Base-by-base conservation (phyloP, 2,888 invertebrate genomes). In the Tetanocera ferruginea region DNA sequence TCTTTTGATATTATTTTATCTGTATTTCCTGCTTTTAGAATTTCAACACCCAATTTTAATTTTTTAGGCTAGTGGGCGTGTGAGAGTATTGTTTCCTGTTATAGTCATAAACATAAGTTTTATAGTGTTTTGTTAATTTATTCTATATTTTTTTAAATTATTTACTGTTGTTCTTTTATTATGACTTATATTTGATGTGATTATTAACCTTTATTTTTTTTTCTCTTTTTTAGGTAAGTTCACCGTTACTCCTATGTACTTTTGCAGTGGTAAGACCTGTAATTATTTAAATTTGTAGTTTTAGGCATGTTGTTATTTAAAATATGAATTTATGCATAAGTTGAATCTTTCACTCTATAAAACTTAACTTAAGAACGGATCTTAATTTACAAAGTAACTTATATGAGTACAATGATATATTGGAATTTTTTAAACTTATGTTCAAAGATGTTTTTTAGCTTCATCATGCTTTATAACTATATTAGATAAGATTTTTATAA, bases 171-270 rank as follows among this genome's bases (percentile, higher is more conserved):
- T 19, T 60, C 3, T 43, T 43, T 11, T 11, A 43, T 43, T 43
- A 43, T 11, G 43, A 14, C 43, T 43, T 43, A 43, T 6, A 14
- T 43, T 14, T 19, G 14, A 9, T 14, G 23, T 60, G n/a, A 52
- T 28, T 23, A 60, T 14, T 25, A 6, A 19, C 57, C 3, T 8
- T 23, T 25, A 23, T 23, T 25, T 60, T 60, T 57, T 1, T 25
- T 19, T 60, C n/a, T 60, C 6, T 25, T 19, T 60, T 60, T 60
- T 60, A 60, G 57, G 57, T 60, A 60, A 60, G 57, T 60, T 19
- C 28, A 60, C 55, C 19, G 23, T 23, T 23, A 43, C 3, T 43
- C 2, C 43, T 43, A 14, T 2, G 1, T 43, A 11, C 2, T 11
- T 14, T 3, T 43, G 11, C 14, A 43, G 14, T 14, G 43, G 43